These are phyloP conservation scores for Nomada ruficornis DNA, from an alignment of 2,888 invertebrate genomes.

Conservation along the genomic window DNA sequence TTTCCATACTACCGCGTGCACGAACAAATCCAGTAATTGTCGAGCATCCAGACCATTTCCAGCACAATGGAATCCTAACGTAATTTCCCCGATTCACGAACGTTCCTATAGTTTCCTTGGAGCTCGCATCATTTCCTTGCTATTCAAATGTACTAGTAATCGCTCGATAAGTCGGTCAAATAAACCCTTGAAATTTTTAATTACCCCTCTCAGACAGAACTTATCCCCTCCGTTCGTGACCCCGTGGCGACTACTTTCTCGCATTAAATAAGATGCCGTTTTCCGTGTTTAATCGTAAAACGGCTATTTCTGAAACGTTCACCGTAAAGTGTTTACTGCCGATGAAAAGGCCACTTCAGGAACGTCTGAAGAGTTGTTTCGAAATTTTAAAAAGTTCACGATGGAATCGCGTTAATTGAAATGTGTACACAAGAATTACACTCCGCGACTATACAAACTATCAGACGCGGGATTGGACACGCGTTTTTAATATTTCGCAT, in stretches of 20 bases:
- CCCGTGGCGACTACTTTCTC: not conserved
- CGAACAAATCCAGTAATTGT: constrained; percentile 3
- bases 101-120: not conserved
- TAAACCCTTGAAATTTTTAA: constrained; percentile 18
- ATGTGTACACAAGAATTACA: too few relatives aligned
- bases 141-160: constrained; percentile 19
- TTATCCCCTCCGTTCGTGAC: not conserved
- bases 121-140: constrained; percentile 15
- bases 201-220: constrained; percentile 1
- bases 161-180: constrained; percentile 14
- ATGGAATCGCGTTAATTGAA: too few relatives aligned
- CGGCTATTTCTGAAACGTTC: too few relatives aligned
- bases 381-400: too few relatives aligned
- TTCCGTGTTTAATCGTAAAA: not conserved
- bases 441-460: too few relatives aligned
- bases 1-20: not conserved
- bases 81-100: constrained; percentile 30
- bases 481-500: not conserved
- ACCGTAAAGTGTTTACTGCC: not conserved
- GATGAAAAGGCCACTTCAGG: not conserved
- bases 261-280: not conserved
- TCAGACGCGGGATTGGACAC: too few relatives aligned
- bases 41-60: constrained; percentile 2
- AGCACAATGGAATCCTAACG: constrained; percentile 14
- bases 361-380: not conserved